phyloP scores from a whole-genome alignment of 2,888 invertebrate genomes.

The Pristionchus maxplancki region DNA sequence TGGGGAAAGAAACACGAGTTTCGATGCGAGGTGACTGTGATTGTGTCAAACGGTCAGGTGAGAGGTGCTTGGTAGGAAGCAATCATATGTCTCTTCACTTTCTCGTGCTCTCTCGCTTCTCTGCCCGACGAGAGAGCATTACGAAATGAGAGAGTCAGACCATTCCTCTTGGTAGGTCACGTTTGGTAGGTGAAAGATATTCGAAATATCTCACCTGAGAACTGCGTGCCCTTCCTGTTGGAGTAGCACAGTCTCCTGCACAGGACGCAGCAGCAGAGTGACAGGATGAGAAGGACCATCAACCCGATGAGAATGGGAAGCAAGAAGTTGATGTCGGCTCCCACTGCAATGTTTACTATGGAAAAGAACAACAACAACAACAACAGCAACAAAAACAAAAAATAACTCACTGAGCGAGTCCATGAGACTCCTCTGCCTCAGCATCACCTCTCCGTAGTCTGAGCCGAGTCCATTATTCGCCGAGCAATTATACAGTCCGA shows the following conservation, averaged over 20 bases:
- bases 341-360: too few relatives aligned
- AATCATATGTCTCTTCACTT: too few relatives aligned
- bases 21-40: background rate
- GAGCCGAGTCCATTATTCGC: slow-evolving; percentile 74
- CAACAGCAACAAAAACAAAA: too few relatives aligned
- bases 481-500: slow-evolving; percentile 76
- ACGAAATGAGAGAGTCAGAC: too few relatives aligned
- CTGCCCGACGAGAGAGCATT: too few relatives aligned
- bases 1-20: background rate
- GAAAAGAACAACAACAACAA: too few relatives aligned
- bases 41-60: too few relatives aligned
- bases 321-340: background rate
- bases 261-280: slow-evolving; percentile 58
- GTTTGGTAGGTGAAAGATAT: too few relatives aligned
- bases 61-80: too few relatives aligned
- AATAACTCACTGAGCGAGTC: slow-evolving; percentile 60
- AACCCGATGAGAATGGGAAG: slow-evolving; percentile 56
- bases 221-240: slow-evolving; percentile 59
- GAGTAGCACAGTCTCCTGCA: slow-evolving; percentile 56
- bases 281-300: slow-evolving; percentile 57
- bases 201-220: slow-evolving; percentile 55
- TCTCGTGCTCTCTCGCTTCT: too few relatives aligned
- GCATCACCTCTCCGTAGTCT: slow-evolving; percentile 56
- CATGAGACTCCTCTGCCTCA: slow-evolving; percentile 59
- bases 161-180: too few relatives aligned